Evolutionary conservation across 2,888 invertebrate species (phyloP).

Genomic region (Oasisia sp.): DNA sequence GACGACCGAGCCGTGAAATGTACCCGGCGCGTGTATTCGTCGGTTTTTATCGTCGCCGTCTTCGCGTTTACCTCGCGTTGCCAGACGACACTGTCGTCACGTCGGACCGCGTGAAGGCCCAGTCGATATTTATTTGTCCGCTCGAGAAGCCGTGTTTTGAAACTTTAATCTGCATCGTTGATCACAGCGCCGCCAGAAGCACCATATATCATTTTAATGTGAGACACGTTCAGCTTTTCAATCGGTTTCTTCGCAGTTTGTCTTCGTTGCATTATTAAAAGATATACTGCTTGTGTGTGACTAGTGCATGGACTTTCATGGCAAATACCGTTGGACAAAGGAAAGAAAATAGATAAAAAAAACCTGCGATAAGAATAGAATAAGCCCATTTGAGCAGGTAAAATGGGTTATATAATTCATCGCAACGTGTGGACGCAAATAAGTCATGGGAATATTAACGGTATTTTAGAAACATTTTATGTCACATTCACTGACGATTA

Average conservation of each 20-base stretch:
- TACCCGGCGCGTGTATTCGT: neutral
- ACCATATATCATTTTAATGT: neutral
- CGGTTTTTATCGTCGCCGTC: neutral
- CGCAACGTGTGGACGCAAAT: neutral
- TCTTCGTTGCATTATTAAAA: neutral
- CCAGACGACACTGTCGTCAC: neutral
- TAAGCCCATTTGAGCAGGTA: neutral
- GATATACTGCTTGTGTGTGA: neutral
- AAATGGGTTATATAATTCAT: neutral
- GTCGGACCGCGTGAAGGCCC: neutral
- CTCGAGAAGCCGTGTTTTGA: neutral
- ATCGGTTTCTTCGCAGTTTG: neutral
- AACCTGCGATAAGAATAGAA: neutral
- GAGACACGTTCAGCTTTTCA: neutral
- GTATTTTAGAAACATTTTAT: neutral
- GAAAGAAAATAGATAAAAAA: neutral
- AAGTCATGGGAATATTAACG: neutral
- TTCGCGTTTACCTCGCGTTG: neutral
- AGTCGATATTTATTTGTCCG: conserved; percentile 3
- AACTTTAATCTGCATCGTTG: conserved; percentile 12
- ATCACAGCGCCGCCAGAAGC: neutral
- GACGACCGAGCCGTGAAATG: neutral
- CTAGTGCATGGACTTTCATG: neutral
- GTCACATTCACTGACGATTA: neutral
- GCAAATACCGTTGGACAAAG: neutral